Evolutionary conservation across 2,888 invertebrate species (phyloP).

Genomic region (Drosophila nr. perissopoda): DNA sequence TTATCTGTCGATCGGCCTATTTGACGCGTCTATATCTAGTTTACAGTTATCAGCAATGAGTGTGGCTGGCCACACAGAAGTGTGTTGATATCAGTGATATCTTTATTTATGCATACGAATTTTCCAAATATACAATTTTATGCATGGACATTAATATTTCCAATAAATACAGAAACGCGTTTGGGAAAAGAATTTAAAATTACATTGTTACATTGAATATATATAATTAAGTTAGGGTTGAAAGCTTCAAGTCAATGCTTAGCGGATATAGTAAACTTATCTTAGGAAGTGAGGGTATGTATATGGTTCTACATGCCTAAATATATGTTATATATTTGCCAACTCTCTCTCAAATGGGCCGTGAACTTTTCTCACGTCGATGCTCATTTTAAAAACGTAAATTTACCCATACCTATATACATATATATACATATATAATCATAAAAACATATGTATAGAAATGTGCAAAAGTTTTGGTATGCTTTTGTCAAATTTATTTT

Average conservation of each 20-base stretch:
- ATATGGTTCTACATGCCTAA: neutral
- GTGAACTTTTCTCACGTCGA: neutral
- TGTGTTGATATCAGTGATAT: neutral
- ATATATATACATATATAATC: too few relatives aligned
- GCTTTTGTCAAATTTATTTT: conserved; percentile 55
- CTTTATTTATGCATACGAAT: neutral
- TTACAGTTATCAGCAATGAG: conserved; percentile 34
- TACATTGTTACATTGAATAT: neutral
- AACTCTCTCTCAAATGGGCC: conserved; percentile 8
- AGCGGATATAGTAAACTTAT: neutral
- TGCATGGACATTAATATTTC: conserved; percentile 5
- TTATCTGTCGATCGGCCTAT: conserved; percentile 29
- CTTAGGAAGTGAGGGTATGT: neutral
- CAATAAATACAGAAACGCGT: conserved; percentile 2
- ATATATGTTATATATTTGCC: neutral
- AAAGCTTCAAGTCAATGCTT: too few relatives aligned
- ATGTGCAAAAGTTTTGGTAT: conserved; percentile 38
- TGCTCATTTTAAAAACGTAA: neutral
- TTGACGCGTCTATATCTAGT: conserved; percentile 4
- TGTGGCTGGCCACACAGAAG: neutral
- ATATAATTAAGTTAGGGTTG: neutral
- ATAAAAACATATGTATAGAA: neutral
- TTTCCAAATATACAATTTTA: neutral
- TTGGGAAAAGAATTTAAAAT: neutral
- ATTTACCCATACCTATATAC: neutral